These are phyloP conservation scores for Etia nguti DNA, from an alignment of 2,113 vertebrate genomes.

Conservation along the genomic window DNA sequence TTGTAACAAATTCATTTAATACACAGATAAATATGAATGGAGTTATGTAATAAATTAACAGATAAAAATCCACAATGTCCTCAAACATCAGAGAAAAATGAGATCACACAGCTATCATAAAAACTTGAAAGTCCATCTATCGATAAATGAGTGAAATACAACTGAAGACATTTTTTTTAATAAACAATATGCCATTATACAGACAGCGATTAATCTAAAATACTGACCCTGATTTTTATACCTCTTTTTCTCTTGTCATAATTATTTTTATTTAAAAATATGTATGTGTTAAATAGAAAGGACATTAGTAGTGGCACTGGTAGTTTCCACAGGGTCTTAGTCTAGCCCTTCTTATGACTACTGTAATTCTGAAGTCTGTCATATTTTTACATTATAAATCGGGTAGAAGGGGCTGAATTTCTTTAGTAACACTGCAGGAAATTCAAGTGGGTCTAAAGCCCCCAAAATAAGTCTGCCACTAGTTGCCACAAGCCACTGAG, in stretches of 20 bases:
- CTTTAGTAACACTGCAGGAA: conserved; percentile 25
- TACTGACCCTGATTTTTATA: neutral
- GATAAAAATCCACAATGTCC: neutral
- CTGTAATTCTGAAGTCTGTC: conserved; percentile 6
- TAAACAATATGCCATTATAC: neutral
- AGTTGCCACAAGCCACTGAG: neutral
- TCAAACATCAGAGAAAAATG: neutral
- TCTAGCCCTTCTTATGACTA: neutral
- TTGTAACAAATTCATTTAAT: fast-evolving
- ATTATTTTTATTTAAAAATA: neutral
- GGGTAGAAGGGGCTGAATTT: conserved; percentile 24
- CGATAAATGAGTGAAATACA: too few relatives aligned
- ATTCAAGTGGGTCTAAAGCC: conserved; percentile 21
- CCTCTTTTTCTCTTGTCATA: neutral
- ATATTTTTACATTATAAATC: conserved; percentile 46
- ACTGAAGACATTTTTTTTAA: too few relatives aligned
- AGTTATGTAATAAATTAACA: neutral
- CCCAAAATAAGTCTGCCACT: conserved; percentile 23
- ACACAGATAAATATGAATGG: fast-evolving
- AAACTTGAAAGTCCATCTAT: neutral
- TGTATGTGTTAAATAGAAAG: neutral
- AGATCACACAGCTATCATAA: too few relatives aligned
- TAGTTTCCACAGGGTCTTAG: neutral
- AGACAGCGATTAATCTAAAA: neutral
- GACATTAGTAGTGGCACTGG: neutral